Base-by-base conservation (phyloP, 2,888 invertebrate species). In the Oxystoma pomonae region DNA sequence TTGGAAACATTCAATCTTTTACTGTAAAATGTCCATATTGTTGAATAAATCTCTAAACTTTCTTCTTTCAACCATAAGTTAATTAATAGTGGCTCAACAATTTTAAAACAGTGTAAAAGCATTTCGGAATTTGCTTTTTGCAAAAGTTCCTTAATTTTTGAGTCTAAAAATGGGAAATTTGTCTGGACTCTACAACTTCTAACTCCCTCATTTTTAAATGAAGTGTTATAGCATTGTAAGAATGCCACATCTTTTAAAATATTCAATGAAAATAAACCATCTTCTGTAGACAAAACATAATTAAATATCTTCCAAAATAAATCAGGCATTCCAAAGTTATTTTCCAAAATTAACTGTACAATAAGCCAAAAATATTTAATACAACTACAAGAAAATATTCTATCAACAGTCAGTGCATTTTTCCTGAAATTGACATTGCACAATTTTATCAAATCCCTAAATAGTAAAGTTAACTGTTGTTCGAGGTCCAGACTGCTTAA, bases 11-110 rank as follows among this genome's bases (percentile, higher is more conserved):
- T 77, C 53, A 73, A 60, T 63, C 71, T 67, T 69, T 77, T 79
- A 60, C 79, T 77, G 64, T 76, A 79, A 67, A 75, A 76, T 57
- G 79, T 79, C 80, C 80, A 80, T 5, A 79, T 67, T 2, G 73
- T 67, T 68, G 78, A 77, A 60, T 76, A 75, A 9, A 77, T 69
- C 60, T 80, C 77, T 51, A 78, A 70, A 69, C 71, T 76, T n/a
- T 72, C 71, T 52, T 70, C 66, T 61, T 73, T 71, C 9, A 74
- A 62, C 79, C 79, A 80, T 56, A 75, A 69, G 12, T 74, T 62
- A 51, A 71, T 73, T 12, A 78, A 62, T 51, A 80, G 64, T n/a
- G 69, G 67, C 53, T 76, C 70, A 19, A 77, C 60, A 17, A 73
- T 62, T 63, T 70, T 72, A 20, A 78, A 73, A 61, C 72, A 64